Percentiles rank a stretch among this genome's conserved stretches.
Conservation (phyloP, 2,113 vertebrate species). For the Forbesichthys papilliferus region DNA sequence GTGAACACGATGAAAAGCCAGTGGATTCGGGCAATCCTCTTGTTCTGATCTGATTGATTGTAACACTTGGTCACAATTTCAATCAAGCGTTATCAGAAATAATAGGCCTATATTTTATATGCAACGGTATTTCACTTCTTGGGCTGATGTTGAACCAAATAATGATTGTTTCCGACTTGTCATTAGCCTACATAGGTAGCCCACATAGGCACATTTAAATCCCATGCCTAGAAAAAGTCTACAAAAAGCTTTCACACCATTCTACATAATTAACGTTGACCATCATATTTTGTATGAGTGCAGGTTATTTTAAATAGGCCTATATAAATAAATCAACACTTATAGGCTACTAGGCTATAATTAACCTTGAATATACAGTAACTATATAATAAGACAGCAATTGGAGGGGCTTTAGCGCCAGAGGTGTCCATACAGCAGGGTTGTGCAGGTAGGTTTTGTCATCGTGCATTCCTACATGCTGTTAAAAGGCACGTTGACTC, state of each 20-base stretch:
- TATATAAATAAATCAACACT: too few species aligned
- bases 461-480: slow-evolving; percentile 70
- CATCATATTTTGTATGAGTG: too few species aligned
- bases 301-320: too few species aligned
- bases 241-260: too few species aligned
- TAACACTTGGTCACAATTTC: background rate
- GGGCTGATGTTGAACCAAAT: background rate
- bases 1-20: too few species aligned
- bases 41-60: background rate
- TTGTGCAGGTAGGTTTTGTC: background rate
- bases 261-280: too few species aligned
- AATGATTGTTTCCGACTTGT: too few species aligned
- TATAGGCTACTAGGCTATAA: too few species aligned
- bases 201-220: slow-evolving; percentile 9
- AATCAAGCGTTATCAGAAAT: slow-evolving; percentile 5
- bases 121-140: background rate
- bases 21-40: too few species aligned
- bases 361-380: too few species aligned
- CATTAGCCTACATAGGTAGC: too few species aligned
- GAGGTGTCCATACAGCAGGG: too few species aligned
- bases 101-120: background rate
- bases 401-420: background rate
- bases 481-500: slow-evolving; percentile 21
- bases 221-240: background rate
- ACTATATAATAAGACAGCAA: background rate